phyloP scores from a whole-genome alignment of 2,888 invertebrate genomes.

The Leucophora obtusa region DNA sequence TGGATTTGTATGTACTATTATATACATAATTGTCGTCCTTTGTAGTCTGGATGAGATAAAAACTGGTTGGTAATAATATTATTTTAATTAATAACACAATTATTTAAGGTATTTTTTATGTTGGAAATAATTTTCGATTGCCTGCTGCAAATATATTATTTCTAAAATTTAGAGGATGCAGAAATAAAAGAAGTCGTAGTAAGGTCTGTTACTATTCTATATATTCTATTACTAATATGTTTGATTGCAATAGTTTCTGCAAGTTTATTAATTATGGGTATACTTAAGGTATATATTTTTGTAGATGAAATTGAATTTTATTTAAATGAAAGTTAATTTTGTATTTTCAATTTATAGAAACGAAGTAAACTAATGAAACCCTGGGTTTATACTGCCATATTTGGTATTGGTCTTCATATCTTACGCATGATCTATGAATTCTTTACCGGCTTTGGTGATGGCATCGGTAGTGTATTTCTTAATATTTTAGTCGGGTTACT shows the following conservation, averaged over 20 bases:
- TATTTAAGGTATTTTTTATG: too few species aligned
- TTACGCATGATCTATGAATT: constrained; percentile 6
- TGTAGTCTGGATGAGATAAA: too few species aligned
- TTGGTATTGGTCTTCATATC: constrained; percentile 19
- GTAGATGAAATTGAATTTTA: too few species aligned
- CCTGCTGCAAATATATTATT: constrained; percentile 5
- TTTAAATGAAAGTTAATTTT: too few species aligned
- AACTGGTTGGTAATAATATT: too few species aligned
- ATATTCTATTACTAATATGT: constrained; percentile 22
- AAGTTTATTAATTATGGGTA: constrained; percentile 27
- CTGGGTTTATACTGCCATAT: constrained; percentile 34
- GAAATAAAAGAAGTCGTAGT: background rate
- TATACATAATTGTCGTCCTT: constrained; percentile 10
- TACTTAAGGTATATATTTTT: constrained; percentile 25
- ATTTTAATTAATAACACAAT: too few species aligned
- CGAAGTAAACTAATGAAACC: constrained; percentile 32
- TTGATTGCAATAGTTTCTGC: constrained; percentile 21
- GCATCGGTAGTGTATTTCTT: too few species aligned
- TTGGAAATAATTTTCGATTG: background rate
- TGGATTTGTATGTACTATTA: background rate
- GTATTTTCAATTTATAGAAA: constrained; percentile 5
- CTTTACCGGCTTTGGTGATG: background rate
- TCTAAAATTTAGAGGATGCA: constrained; percentile 3
- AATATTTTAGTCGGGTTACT: background rate
- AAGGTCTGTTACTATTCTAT: constrained; percentile 21